phyloP scores from a whole-genome alignment of 2,797 vertebrate genomes.

The Eurystomus glaucurus region DNA sequence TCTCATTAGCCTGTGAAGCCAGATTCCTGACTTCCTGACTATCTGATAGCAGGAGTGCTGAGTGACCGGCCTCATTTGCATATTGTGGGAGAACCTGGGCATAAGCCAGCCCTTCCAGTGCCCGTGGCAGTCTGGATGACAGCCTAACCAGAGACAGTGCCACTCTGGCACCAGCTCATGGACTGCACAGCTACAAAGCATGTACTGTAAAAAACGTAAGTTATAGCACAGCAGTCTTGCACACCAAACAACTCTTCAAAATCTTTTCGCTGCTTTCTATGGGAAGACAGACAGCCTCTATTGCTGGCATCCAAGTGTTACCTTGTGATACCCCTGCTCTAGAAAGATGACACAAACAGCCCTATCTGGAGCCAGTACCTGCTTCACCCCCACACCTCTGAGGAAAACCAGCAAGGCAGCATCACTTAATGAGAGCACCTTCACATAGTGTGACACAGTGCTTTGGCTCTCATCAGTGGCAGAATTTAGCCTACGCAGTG shows the following conservation, averaged over 20 bases:
- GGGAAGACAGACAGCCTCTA: not conserved
- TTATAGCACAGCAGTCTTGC: not conserved
- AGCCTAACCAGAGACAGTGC: not conserved
- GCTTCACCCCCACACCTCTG: not conserved
- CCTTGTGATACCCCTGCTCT: not conserved
- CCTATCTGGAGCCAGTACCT: not conserved
- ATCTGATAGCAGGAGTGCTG: not conserved
- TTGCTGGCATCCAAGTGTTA: not conserved
- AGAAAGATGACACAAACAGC: not conserved
- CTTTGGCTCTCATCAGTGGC: not conserved
- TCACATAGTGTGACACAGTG: rapidly evolving
- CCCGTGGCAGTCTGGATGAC: not conserved
- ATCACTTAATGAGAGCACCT: not conserved
- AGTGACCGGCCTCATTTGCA: not conserved
- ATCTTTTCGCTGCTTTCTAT: not conserved
- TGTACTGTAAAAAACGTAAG: not conserved
- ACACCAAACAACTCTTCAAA: not conserved
- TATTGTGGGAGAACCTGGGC: not conserved
- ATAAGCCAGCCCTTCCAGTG: not conserved
- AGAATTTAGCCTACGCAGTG: not conserved
- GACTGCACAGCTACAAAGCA: not conserved
- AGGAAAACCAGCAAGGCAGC: not conserved
- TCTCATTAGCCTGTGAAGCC: not conserved
- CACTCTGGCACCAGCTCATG: not conserved
- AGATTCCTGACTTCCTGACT: not conserved